phyloP scores from a whole-genome alignment of 2,113 vertebrate species.

The Channa maculata region DNA sequence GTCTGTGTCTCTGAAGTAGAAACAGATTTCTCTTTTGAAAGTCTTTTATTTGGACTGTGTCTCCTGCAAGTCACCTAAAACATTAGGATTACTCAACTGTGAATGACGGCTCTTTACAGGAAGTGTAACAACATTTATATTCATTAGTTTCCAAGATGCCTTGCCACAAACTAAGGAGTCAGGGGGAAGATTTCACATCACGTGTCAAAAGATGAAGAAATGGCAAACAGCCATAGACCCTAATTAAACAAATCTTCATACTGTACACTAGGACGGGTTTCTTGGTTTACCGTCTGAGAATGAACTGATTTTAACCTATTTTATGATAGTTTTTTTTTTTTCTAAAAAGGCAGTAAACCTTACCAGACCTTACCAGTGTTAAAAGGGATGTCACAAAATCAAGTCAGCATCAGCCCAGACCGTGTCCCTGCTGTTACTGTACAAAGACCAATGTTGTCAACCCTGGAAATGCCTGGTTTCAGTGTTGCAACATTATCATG shows the following conservation, averaged over 20 bases:
- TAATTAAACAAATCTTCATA: not conserved
- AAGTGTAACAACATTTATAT: not conserved
- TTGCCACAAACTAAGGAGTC: not conserved
- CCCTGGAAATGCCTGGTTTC: slow-evolving; percentile 2
- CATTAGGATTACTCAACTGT: slow-evolving; percentile 2
- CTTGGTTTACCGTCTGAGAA: not conserved
- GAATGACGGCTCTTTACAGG: slow-evolving; percentile 9
- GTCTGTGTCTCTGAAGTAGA: not conserved
- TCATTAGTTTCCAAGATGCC: not conserved
- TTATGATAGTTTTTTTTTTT: not conserved
- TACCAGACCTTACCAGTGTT: slow-evolving; percentile 6
- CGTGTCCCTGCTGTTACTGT: not conserved
- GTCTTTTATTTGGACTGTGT: slow-evolving; percentile 15
- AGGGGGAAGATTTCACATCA: not conserved
- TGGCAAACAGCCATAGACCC: no score
- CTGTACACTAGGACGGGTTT: not conserved
- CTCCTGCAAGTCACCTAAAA: slow-evolving; percentile 24
- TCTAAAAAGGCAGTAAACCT: slow-evolving; percentile 3
- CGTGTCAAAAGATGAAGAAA: not conserved
- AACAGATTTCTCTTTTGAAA: slow-evolving; percentile 1
- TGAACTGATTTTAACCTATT: no score
- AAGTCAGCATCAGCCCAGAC: not conserved
- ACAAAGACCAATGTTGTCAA: slow-evolving; percentile 3
- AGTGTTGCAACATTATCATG: slow-evolving; percentile 23
- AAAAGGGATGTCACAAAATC: not conserved